phyloP scores from a whole-genome alignment of 1,140 invertebrate species.

The Whitmania pigra region DNA sequence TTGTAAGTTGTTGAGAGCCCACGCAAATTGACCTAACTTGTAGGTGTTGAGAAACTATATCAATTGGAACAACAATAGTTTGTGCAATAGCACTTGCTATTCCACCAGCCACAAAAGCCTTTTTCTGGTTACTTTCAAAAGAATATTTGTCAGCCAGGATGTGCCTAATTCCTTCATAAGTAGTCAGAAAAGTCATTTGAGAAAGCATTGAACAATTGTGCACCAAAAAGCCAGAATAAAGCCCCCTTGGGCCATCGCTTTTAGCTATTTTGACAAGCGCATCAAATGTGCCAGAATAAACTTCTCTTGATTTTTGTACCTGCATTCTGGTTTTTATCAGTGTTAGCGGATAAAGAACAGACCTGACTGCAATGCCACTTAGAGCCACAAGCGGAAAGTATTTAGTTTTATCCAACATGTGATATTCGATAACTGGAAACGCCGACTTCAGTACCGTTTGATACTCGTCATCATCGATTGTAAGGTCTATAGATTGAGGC shows the following conservation, averaged over 20 bases:
- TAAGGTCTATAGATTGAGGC: slow-evolving; percentile 13
- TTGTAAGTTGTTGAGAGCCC: slow-evolving; percentile 37
- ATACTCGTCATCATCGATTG: slow-evolving; percentile 16
- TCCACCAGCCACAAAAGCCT: slow-evolving; percentile 66
- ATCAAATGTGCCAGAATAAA: slow-evolving; percentile 75
- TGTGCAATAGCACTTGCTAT: slow-evolving; percentile 81
- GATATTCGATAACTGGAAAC: slow-evolving; percentile 68
- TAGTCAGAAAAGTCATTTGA: slow-evolving; percentile 82
- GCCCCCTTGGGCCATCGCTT: slow-evolving; percentile 68
- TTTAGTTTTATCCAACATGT: slow-evolving; percentile 92
- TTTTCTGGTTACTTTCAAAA: slow-evolving; percentile 29
- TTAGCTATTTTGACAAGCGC: slow-evolving; percentile 75
- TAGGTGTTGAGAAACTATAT: slow-evolving; percentile 86
- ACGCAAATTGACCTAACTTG: slow-evolving; percentile 54
- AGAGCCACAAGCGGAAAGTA: slow-evolving; percentile 83
- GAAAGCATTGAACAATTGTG: slow-evolving; percentile 69
- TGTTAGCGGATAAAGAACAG: slow-evolving; percentile 82
- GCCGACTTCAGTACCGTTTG: background rate
- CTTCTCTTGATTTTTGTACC: slow-evolving; percentile 44
- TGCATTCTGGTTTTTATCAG: slow-evolving; percentile 93
- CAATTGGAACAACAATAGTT: slow-evolving; percentile 89
- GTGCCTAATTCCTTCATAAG: slow-evolving; percentile 82
- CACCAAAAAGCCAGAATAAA: slow-evolving; percentile 91
- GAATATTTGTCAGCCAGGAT: slow-evolving; percentile 48
- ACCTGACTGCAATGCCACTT: slow-evolving; percentile 69